Percentiles rank a stretch among this genome's conserved stretches.
Conservation (phyloP, 1,140 invertebrate species). For the Tribolium castaneum region DNA sequence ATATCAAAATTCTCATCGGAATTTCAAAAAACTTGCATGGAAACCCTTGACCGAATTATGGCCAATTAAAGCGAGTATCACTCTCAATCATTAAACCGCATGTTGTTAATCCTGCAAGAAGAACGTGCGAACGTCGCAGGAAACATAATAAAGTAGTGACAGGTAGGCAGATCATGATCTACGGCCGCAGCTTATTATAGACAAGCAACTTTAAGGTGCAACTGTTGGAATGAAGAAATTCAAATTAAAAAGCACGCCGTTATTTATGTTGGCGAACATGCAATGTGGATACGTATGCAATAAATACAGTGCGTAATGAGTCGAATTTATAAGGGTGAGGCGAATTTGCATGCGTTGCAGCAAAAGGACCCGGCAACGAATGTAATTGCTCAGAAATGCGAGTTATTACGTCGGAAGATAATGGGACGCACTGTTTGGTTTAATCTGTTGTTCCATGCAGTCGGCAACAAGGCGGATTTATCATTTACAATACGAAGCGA, state of each 20-base stretch:
- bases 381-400: constrained; percentile 14
- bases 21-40: neutral
- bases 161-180: constrained; percentile 34
- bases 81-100: neutral
- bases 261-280: constrained; percentile 28
- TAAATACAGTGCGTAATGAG: constrained; percentile 23
- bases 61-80: constrained; percentile 11
- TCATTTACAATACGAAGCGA: neutral
- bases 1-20: constrained; percentile 1
- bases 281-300: constrained; percentile 22
- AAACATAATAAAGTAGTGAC: constrained; percentile 34
- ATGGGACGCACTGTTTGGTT: neutral
- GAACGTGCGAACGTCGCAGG: constrained; percentile 31
- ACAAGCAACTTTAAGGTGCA: constrained; percentile 31
- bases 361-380: constrained; percentile 27
- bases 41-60: neutral
- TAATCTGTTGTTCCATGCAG: neutral
- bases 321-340: constrained; percentile 23
- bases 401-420: constrained; percentile 18
- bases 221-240: constrained; percentile 34
- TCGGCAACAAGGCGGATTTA: neutral
- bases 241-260: constrained; percentile 24
- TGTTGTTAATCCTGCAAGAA: constrained; percentile 8
- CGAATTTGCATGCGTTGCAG: constrained; percentile 9
- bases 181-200: constrained; percentile 31